These are phyloP conservation scores for Ctenopoma kingsleyae DNA, from an alignment of 2,797 vertebrate genomes.

Conservation along the genomic window DNA sequence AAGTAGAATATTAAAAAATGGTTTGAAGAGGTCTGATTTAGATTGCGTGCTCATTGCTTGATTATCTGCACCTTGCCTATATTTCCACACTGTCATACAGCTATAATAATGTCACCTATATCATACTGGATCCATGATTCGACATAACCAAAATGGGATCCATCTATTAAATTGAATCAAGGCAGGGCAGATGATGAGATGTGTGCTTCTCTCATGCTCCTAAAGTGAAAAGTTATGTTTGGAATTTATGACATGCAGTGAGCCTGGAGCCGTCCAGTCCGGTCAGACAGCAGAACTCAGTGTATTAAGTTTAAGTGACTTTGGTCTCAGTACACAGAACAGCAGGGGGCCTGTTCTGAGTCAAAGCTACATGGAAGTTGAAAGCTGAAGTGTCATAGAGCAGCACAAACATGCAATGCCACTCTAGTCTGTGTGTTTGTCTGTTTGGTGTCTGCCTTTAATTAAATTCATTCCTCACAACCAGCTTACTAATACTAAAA, in stretches of 20 bases:
- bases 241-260: slow-evolving; percentile 20
- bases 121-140: neutral
- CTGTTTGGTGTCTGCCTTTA: slow-evolving; percentile 1
- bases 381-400: neutral
- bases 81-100: neutral
- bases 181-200: slow-evolving; percentile 6
- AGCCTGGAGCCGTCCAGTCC: slow-evolving; percentile 16
- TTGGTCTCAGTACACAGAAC: neutral
- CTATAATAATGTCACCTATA: neutral
- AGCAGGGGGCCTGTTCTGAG: neutral
- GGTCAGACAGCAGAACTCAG: slow-evolving; percentile 19
- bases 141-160: neutral
- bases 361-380: neutral
- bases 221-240: slow-evolving; percentile 45
- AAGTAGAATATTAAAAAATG: slow-evolving; percentile 46
- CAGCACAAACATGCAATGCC: neutral
- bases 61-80: neutral
- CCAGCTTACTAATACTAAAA: neutral
- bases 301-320: slow-evolving; percentile 29
- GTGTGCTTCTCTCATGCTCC: neutral
- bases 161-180: neutral
- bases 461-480: neutral
- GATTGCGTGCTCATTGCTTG: neutral
- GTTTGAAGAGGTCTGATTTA: slow-evolving; percentile 18
- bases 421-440: neutral